phyloP scores from a whole-genome alignment of 1,140 invertebrate genomes.

The Atta texana region DNA sequence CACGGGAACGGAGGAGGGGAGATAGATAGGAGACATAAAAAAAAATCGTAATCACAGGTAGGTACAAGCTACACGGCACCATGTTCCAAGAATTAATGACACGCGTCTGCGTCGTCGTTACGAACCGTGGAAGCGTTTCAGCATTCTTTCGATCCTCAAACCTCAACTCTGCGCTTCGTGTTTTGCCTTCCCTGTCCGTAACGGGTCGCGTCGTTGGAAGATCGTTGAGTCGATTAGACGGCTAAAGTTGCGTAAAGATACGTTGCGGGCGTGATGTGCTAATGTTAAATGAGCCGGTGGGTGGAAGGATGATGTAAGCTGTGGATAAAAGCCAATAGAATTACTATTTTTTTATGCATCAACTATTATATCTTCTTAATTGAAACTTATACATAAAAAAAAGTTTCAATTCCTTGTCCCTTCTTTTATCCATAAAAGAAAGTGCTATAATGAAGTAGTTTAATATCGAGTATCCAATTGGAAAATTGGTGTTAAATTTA shows the following conservation, averaged over 20 bases:
- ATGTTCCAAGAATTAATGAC: slow-evolving; percentile 76
- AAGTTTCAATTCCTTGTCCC: neutral
- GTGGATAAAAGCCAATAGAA: slow-evolving; percentile 15
- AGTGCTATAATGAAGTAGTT: neutral
- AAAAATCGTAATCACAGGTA: slow-evolving; percentile 73
- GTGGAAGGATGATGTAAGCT: slow-evolving; percentile 23
- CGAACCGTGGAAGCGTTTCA: slow-evolving; percentile 72
- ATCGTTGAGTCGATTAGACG: slow-evolving; percentile 46
- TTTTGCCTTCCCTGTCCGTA: slow-evolving; percentile 28
- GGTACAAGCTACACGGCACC: slow-evolving; percentile 72
- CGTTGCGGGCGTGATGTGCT: slow-evolving; percentile 12
- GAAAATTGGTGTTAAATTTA: too few species aligned
- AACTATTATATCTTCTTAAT: neutral
- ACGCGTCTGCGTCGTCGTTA: slow-evolving; percentile 75
- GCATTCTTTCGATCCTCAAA: slow-evolving; percentile 68
- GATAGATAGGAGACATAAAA: slow-evolving; percentile 48
- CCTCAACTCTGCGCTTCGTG: slow-evolving; percentile 28
- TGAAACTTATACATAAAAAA: neutral
- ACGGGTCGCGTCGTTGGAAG: slow-evolving; percentile 41
- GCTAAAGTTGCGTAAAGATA: slow-evolving; percentile 45
- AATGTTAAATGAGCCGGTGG: slow-evolving; percentile 43
- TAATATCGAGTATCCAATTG: neutral
- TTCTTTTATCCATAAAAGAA: neutral
- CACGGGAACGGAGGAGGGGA: neutral
- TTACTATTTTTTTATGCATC: neutral